phyloP scores from a whole-genome alignment of 1,140 invertebrate genomes.

The Delia radicum region DNA sequence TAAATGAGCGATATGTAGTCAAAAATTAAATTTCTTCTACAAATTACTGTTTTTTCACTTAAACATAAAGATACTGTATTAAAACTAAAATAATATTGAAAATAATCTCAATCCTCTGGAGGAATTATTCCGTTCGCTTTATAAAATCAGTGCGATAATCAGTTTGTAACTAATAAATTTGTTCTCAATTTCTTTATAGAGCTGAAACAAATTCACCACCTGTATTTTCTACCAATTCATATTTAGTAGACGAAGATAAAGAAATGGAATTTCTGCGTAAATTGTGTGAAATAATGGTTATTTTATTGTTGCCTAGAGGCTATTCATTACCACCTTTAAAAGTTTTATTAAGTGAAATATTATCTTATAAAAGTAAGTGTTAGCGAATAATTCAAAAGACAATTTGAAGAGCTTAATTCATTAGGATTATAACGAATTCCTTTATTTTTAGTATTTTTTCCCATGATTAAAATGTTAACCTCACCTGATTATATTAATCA shows the following conservation, averaged over 20 bases:
- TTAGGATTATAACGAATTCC: slow-evolving; percentile 11
- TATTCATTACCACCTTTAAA: slow-evolving; percentile 77
- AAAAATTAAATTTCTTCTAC: too few relatives aligned
- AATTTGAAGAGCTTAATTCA: slow-evolving; percentile 25
- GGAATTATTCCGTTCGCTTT: too few relatives aligned
- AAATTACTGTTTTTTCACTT: too few relatives aligned
- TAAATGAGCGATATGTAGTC: too few relatives aligned
- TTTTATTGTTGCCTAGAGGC: slow-evolving; percentile 76
- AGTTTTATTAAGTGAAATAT: slow-evolving; percentile 77
- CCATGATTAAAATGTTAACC: slow-evolving; percentile 78
- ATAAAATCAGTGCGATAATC: too few relatives aligned
- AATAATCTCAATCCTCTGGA: too few relatives aligned
- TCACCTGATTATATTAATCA: slow-evolving; percentile 91
- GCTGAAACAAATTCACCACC: slow-evolving; percentile 63
- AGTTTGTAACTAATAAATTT: not conserved
- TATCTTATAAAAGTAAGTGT: slow-evolving; percentile 76
- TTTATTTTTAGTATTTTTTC: slow-evolving; percentile 71
- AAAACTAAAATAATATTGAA: too few relatives aligned
- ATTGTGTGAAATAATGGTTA: slow-evolving; percentile 78
- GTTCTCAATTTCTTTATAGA: slow-evolving; percentile 49
- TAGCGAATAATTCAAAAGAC: not conserved
- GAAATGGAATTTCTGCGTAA: slow-evolving; percentile 81
- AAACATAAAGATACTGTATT: too few relatives aligned
- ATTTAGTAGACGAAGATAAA: slow-evolving; percentile 69
- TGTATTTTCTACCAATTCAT: slow-evolving; percentile 73